Base-by-base conservation (phyloP, 2,888 invertebrate species). In the Polyploca ridens region DNA sequence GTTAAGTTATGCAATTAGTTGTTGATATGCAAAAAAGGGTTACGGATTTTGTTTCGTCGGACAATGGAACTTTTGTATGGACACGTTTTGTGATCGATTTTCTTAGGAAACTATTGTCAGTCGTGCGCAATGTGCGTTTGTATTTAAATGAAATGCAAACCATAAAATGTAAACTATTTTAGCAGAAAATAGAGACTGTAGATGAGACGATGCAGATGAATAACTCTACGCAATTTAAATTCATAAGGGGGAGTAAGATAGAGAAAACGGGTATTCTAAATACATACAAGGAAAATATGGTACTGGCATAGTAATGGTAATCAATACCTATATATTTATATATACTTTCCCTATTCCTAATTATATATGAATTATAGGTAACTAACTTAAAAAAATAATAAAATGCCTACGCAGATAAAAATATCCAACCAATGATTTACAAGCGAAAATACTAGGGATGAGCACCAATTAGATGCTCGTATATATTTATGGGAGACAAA, bases 21-120 rank as follows among this genome's bases (percentile, higher is more conserved):
- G 54, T 10, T n/a, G 54, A 82, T 93, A 92, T 92, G 93, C 92
- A 93, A 93, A 93, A 92, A 90, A 89, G 90, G 46, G 86, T 88
- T 86, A 83, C 69, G 66, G 76, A 13, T 44, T 19, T 69, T 74
- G 68, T 67, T 64, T 44, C 64, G 54, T 38, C 58, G 76, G 77
- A 86, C 86, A 88, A 86, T 84, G 70, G 65, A 44, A 19, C 69
- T 81, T 80, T 86, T 81, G 81, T 79, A 63, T 58, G 62, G 69
- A 58, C 66, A 66, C 66, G 68, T 79, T 81, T 77, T 75, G 73
- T 74, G 69, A 71, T 65, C 71, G 70, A 81, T 83, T 83, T 81
- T 82, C 78, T 77, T 76, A 71, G 77, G 70, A 71, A 66, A 67
- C 77, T 76, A 82, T 89, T 88, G 87, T 89, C 72, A 49, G 63